Evolutionary conservation across 2,113 vertebrate genomes (phyloP), one percentile per base, ranked within the genome.

Genomic region (Eidolon helvum): DNA sequence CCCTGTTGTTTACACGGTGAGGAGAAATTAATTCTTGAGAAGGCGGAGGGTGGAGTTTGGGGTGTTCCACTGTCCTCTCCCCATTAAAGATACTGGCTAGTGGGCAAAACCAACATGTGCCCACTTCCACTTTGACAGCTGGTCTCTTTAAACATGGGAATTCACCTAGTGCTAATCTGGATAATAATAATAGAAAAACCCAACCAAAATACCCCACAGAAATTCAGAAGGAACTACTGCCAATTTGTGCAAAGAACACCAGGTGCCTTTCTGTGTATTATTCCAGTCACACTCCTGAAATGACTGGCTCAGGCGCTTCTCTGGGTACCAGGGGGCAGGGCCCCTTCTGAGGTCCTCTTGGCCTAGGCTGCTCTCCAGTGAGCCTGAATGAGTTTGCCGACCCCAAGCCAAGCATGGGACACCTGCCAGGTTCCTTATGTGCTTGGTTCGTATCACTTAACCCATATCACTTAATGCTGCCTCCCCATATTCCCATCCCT

Each of bases 81-180:
- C 84, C 18, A 40, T 24, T 79, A 33, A 53, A 53, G 53, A 68
- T 33, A 45, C 12, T 2, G 0, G 7, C 40, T 19, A 10, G 48
- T 45, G 59, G 72, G 87, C 68, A 69, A 69, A 65, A 55, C 92
- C 24, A 11, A 30, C 35, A 28, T n/a, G 35, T 2, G 0, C 18
- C 69, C 38, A 71, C 83, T 96, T 97, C 94, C 63, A 75, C 87
- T 90, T 79, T 79, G 87, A 95, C 94, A 95, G 92, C 87, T 93
- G 78, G 63, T 82, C 30, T 68, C 61, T 80, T 78, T 71, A 16
- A 66, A 82, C 18, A 3, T n/a, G 92, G 96, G 97, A 92, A 97
- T 96, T 69, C 72, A 96, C 97, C 94, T 65, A 66, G 75, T 87
- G 80, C 87, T 97, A 95, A 97, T 95, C 84, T 96, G 45, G 90